Conservation (phyloP, 1,140 invertebrate genomes). For the Drosophila ogumai region DNA sequence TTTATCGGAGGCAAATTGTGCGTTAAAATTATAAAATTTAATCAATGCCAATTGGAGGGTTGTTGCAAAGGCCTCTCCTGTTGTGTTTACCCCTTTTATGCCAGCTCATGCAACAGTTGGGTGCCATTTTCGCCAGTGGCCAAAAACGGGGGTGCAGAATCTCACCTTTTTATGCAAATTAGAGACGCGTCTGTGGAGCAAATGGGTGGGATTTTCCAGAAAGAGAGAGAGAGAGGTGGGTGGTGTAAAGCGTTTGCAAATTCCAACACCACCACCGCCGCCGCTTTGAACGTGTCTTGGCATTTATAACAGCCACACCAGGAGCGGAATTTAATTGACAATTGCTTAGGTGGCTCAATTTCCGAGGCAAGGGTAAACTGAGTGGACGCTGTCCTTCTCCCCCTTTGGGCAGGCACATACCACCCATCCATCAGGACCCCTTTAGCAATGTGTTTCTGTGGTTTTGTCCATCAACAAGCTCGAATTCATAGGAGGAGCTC, state of each 20-base stretch:
- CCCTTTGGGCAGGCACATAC: slow-evolving; percentile 6
- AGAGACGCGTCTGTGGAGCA: slow-evolving; percentile 26
- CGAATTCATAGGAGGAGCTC: neutral
- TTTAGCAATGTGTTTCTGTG: slow-evolving; percentile 46
- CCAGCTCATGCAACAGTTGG: slow-evolving; percentile 57
- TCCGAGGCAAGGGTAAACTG: slow-evolving; percentile 2
- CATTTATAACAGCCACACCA: slow-evolving; percentile 34
- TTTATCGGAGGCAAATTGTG: slow-evolving; percentile 52
- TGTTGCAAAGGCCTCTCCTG: slow-evolving; percentile 36
- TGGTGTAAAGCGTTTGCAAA: slow-evolving; percentile 30
- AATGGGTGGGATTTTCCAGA: neutral
- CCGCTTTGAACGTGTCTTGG: slow-evolving; percentile 46
- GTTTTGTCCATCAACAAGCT: slow-evolving; percentile 25
- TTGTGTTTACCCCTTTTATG: neutral
- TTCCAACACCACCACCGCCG: slow-evolving; percentile 21
- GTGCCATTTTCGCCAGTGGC: slow-evolving; percentile 19
- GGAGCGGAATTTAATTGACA: slow-evolving; percentile 64
- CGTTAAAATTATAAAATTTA: slow-evolving; percentile 78
- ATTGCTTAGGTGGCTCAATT: slow-evolving; percentile 62
- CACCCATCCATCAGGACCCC: slow-evolving; percentile 1
- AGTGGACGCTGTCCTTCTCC: slow-evolving; percentile 12
- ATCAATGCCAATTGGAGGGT: slow-evolving; percentile 56
- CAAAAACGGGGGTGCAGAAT: slow-evolving; percentile 16
- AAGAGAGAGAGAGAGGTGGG: neutral
- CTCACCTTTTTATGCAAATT: slow-evolving; percentile 73